Conservation (phyloP, 2,797 vertebrate species). For the Mallotus villosus region DNA sequence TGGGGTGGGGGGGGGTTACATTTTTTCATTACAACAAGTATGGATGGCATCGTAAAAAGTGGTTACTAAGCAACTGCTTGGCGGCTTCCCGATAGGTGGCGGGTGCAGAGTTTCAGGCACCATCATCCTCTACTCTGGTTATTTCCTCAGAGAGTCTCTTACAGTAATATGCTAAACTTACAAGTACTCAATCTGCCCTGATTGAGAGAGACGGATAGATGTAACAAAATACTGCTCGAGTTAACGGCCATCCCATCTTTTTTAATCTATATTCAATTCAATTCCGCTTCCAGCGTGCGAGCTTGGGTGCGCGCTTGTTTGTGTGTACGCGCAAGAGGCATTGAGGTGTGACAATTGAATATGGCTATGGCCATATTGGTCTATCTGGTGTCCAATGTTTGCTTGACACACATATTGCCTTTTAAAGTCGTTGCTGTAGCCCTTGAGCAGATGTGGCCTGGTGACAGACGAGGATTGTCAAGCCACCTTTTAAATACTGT, state of each 20-base stretch:
- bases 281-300: slow-evolving; percentile 24
- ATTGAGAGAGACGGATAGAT: slow-evolving; percentile 17
- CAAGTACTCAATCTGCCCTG: slow-evolving; percentile 16
- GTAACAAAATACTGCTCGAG: background rate
- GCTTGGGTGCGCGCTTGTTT: slow-evolving; percentile 15
- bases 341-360: no score
- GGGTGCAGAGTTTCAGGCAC: slow-evolving; percentile 51
- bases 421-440: background rate
- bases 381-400: slow-evolving; percentile 2
- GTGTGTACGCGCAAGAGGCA: no score
- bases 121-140: slow-evolving; percentile 45
- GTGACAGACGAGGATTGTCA: no score
- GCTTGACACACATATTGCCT: background rate
- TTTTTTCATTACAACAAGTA: slow-evolving; percentile 77
- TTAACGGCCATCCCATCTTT: slow-evolving; percentile 9
- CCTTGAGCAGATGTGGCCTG: no score
- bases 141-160: slow-evolving; percentile 38
- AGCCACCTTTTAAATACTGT: no score
- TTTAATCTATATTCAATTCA: slow-evolving; percentile 23
- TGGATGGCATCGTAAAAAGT: slow-evolving; percentile 64
- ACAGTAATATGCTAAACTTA: slow-evolving; percentile 17
- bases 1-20: slow-evolving; percentile 36
- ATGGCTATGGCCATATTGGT: background rate
- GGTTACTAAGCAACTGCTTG: slow-evolving; percentile 80
- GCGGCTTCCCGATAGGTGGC: slow-evolving; percentile 66